Base-by-base conservation (phyloP, 2,797 vertebrate species). In the Anniella stebbinsi region DNA sequence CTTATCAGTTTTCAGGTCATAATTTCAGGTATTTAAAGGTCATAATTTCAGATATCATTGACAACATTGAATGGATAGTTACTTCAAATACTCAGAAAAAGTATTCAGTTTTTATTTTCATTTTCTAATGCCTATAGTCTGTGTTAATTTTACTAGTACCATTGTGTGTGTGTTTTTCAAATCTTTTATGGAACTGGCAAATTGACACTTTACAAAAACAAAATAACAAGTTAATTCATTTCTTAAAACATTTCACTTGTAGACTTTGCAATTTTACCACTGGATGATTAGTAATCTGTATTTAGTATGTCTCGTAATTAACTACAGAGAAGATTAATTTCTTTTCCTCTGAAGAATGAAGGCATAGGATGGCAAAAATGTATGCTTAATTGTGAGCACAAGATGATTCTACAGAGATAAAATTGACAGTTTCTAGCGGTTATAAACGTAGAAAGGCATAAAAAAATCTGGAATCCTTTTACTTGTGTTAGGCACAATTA, bases 401-500 rank as follows among this genome's bases (percentile, higher is more conserved):
- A 8, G 41, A 51, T 57, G 77, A 45, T n/a, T 84, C 11, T 60
- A 70, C 12, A 69, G 10, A 48, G 2, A 89, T 15, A 75, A 7
- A 83, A 54, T 89, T 80, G 63, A 88, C 38, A 70, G 9, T 48
- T 86, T 80, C 12, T 60, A 10, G 28, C 70, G 80, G 10, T 63
- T 9, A 21, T 54, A 41, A 38, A 12, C 45, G 66, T 88, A 51
- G 9, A 60, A 86, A 89, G 30, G 36, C 51, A 10, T 86, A 13
- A 78, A 33, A 67, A 67, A 48, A n/a, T 54, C 23, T 89, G 25
- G 25, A 78, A 54, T 77, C 17, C 51, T 36, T 84, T 41, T 38
- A n/a, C 28, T 70, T 89, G 36, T 85, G 54, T 41, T 72, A 72
- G 10, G 30, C 66, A 80, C 86, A 78, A 89, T 76, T 41, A 83